Conservation (phyloP, 2,113 vertebrate species). For the Datnioides undecimradiatus region DNA sequence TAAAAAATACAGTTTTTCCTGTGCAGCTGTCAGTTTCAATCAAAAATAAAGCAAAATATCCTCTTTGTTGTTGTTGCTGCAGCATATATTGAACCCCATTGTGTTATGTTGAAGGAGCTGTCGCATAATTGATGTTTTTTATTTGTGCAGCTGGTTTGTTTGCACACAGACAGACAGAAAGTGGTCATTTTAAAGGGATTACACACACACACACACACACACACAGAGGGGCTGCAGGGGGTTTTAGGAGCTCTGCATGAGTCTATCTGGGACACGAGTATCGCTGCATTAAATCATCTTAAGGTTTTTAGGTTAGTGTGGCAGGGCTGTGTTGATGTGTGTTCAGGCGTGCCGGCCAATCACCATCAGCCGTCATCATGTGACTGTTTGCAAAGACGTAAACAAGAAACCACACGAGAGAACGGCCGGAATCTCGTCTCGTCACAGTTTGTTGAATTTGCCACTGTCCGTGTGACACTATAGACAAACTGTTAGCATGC, state of each 20-base stretch:
- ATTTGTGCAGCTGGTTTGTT: background rate
- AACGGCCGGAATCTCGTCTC: background rate
- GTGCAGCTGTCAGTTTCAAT: no score
- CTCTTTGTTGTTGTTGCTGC: no score
- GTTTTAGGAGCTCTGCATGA: slow-evolving; percentile 2
- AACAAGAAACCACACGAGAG: background rate
- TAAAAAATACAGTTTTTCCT: no score
- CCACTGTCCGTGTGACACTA: background rate
- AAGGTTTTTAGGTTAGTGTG: slow-evolving; percentile 53
- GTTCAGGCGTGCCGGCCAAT: background rate
- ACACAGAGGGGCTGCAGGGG: slow-evolving; percentile 32
- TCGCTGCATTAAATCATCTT: slow-evolving; percentile 55
- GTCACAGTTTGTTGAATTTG: background rate
- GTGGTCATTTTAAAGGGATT: slow-evolving; percentile 68
- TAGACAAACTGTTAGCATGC: background rate
- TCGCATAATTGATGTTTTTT: background rate
- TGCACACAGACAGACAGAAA: slow-evolving; percentile 9
- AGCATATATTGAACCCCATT: no score
- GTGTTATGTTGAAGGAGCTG: background rate
- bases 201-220: background rate
- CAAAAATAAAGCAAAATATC: no score
- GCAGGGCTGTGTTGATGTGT: slow-evolving; percentile 35
- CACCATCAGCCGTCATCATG: background rate
- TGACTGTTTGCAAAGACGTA: background rate
- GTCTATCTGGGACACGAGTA: slow-evolving; percentile 56